phyloP scores from a whole-genome alignment of 2,113 vertebrate genomes.

The Peromyscus maniculatus region DNA sequence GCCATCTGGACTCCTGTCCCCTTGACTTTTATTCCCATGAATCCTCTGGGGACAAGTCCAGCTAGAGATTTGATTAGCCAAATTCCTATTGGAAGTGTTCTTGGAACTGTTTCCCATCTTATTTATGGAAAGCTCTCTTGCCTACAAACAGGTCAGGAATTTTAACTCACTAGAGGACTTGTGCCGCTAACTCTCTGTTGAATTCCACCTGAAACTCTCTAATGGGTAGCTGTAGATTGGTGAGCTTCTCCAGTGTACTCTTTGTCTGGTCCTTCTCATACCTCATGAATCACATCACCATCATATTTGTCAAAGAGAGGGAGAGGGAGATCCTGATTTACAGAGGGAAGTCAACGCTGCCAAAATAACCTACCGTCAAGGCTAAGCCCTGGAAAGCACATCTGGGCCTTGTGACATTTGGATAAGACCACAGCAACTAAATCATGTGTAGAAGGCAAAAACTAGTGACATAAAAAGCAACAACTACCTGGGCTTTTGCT shows the following conservation, averaged over 20 bases:
- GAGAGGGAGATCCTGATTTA: constrained; percentile 3
- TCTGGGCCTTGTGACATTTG: background rate
- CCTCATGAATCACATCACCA: background rate
- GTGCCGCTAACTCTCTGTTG: background rate
- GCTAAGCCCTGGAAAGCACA: background rate
- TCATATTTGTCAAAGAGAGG: background rate
- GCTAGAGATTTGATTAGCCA: constrained; percentile 64
- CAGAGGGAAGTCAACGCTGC: background rate
- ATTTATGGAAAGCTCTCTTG: constrained; percentile 11
- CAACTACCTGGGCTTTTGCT: background rate
- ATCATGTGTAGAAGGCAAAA: background rate
- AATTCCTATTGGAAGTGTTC: constrained; percentile 53
- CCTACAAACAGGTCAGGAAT: background rate
- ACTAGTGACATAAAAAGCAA: background rate
- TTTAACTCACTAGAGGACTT: background rate
- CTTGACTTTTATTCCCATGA: constrained; percentile 66
- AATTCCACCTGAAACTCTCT: background rate
- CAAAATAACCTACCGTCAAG: background rate
- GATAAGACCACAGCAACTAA: background rate
- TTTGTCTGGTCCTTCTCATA: background rate
- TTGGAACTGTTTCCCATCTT: background rate
- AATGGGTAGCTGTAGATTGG: background rate
- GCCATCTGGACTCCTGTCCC: constrained; percentile 76
- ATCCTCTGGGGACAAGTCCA: constrained; percentile 68
- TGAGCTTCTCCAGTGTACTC: background rate